Conservation (phyloP, 1,140 invertebrate genomes). For the Zophobas atratus region DNA sequence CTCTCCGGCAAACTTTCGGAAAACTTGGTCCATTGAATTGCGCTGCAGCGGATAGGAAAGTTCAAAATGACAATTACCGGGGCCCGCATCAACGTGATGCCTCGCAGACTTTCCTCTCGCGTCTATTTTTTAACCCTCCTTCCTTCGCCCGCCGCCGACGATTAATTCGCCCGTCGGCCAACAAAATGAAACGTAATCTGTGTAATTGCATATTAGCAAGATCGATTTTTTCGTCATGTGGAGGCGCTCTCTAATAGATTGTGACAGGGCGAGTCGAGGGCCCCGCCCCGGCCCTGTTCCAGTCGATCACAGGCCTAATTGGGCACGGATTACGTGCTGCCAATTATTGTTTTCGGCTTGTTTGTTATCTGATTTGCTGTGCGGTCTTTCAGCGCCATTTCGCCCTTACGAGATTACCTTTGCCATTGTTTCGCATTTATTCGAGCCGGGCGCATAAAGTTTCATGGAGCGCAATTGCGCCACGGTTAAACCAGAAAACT, state of each 20-base stretch:
- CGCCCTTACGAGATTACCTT: conserved; percentile 45
- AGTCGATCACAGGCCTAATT: conserved; percentile 55
- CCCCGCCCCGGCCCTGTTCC: conserved; percentile 42
- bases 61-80: conserved; percentile 40
- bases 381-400: conserved; percentile 51
- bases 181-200: conserved; percentile 35
- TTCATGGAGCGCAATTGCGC: conserved; percentile 32
- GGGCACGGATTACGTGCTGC: conserved; percentile 54
- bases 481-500: conserved; percentile 34
- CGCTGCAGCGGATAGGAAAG: conserved; percentile 44
- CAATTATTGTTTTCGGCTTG: conserved; percentile 56
- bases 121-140: neutral
- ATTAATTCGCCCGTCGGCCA: conserved; percentile 25
- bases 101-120: conserved; percentile 23
- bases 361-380: conserved; percentile 55
- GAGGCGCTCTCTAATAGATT: conserved; percentile 27
- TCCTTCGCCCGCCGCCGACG: neutral
- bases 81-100: conserved; percentile 41
- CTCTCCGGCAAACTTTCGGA: conserved; percentile 30
- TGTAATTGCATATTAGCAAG: conserved; percentile 43
- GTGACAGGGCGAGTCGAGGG: conserved; percentile 20
- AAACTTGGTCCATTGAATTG: conserved; percentile 43
- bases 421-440: conserved; percentile 48
- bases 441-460: conserved; percentile 21
- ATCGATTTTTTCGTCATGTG: conserved; percentile 37